Percentiles rank a stretch among this genome's conserved stretches.
Conservation (phyloP, 2,888 invertebrate species). For the Andricus curvator region DNA sequence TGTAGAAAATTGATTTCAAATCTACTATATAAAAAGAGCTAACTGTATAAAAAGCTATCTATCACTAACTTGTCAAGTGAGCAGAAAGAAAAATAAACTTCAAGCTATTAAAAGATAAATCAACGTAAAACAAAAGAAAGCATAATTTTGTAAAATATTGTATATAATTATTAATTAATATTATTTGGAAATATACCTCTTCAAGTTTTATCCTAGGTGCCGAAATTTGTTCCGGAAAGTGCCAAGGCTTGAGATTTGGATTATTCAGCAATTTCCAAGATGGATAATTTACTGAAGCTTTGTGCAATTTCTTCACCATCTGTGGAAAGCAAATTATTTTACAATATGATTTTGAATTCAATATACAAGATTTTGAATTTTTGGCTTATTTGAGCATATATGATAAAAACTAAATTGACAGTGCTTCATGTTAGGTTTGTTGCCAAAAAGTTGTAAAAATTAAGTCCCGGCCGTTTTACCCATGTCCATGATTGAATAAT, state of each 20-base stretch:
- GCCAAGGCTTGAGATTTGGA: constrained; percentile 92
- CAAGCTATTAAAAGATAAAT: neutral
- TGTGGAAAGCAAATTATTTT: constrained; percentile 61
- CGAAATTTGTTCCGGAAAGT: constrained; percentile 90
- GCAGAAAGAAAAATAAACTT: neutral
- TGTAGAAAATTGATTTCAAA: neutral
- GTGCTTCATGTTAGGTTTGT: neutral
- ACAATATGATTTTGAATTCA: constrained; percentile 39
- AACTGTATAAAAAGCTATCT: neutral
- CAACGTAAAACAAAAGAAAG: neutral
- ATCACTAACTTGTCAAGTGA: constrained; percentile 2
- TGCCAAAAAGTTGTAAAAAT: neutral
- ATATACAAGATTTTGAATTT: neutral
- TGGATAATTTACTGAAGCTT: constrained; percentile 90
- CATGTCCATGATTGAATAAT: neutral
- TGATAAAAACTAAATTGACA: neutral
- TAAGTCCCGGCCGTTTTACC: neutral
- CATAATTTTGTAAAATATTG: constrained; percentile 21
- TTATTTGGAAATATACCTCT: constrained; percentile 82
- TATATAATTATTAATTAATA: constrained; percentile 3
- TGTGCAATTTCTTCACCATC: constrained; percentile 89
- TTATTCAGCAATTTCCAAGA: constrained; percentile 89
- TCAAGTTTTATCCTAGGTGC: constrained; percentile 85
- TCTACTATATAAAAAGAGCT: neutral
- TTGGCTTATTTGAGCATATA: too few species aligned